Base-by-base conservation (phyloP, 1,140 invertebrate species). In the Planococcus citri region DNA sequence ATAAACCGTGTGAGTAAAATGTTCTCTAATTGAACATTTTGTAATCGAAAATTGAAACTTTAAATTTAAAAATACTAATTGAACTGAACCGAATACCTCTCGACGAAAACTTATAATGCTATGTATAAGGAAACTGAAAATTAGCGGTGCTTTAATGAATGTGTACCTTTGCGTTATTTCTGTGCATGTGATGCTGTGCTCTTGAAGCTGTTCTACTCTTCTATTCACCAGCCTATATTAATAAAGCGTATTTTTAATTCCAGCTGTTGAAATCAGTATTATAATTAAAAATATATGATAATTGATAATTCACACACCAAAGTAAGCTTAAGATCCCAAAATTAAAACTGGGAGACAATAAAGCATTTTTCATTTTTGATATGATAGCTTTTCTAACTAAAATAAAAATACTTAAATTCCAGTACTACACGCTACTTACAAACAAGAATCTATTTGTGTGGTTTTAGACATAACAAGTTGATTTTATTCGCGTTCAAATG, bases 141-240 rank as follows among this genome's bases (percentile, higher is more conserved):
- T 33, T 37, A 57, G 51, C 41, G 61, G 60, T 64, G 60, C 60
- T 24, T 51, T 51, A 9, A 51, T 37, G 14, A 8, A 37, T 3
- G 22, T 64, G 68, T 84, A 85, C 84, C 84, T 85, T 80, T 85
- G 83, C 69, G 84, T 85, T 76, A 85, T 83, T 81, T 86, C 84
- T 76, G 84, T 86, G 76, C 83, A 83, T 72, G 84, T 86, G 76
- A 86, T 82, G 78, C 83, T 84, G 80, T 85, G 83, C 78, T 86
- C 85, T 79, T 86, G 84, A 75, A 84, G 81, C 79, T 85, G 83
- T 79, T 86, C 85, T 76, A 86, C 82, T 75, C 84, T 80, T 74
- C 85, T 82, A 79, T 85, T 86, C 80, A 86, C 84, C 80, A 86
- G 81, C 80, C 85, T 86, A 64, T 64, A 64, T 51, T 51, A 51